Percentiles rank a stretch among this genome's conserved stretches.
These are phyloP conservation scores for Morpho deidamia DNA, from an alignment of 2,888 invertebrate genomes.

Conservation along the genomic window DNA sequence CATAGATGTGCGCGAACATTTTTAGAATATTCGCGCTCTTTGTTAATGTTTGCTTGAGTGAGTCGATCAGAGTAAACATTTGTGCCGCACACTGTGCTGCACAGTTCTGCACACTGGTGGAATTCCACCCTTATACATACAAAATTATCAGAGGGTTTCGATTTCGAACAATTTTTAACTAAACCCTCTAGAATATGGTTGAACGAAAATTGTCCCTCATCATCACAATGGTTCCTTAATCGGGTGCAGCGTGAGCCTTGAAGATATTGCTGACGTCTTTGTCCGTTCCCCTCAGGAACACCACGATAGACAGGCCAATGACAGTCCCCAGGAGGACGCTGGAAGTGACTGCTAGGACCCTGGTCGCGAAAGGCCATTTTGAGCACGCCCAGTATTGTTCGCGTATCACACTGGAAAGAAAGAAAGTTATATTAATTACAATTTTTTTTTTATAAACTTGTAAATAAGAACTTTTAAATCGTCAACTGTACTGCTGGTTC, in stretches of 20 bases:
- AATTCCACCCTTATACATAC: too few species aligned
- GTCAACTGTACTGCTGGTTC: background rate
- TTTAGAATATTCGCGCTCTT: too few species aligned
- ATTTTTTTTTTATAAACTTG: background rate
- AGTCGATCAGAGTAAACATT: too few species aligned
- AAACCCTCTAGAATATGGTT: too few species aligned
- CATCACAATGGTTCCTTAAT: slow-evolving; percentile 18
- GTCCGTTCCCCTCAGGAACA: slow-evolving; percentile 32
- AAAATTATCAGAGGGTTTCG: too few species aligned
- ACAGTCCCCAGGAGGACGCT: slow-evolving; percentile 55
- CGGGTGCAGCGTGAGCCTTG: slow-evolving; percentile 31
- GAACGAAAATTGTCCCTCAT: background rate
- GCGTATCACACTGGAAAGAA: slow-evolving; percentile 52
- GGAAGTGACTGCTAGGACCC: slow-evolving; percentile 48
- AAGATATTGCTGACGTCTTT: slow-evolving; percentile 41
- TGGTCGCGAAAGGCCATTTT: slow-evolving; percentile 55
- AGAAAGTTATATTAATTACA: background rate
- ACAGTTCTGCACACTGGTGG: too few species aligned
- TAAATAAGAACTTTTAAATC: too few species aligned
- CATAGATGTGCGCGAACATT: too few species aligned
- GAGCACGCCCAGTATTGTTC: slow-evolving; percentile 71
- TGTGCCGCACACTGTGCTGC: too few species aligned
- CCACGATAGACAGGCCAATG: slow-evolving; percentile 47
- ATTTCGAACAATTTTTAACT: too few species aligned
- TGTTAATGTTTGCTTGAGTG: too few species aligned